Percentiles rank a stretch among this genome's conserved stretches.
These are phyloP conservation scores for Spinibarbus caldwelli DNA, from an alignment of 2,797 vertebrate genomes.

Conservation along the genomic window DNA sequence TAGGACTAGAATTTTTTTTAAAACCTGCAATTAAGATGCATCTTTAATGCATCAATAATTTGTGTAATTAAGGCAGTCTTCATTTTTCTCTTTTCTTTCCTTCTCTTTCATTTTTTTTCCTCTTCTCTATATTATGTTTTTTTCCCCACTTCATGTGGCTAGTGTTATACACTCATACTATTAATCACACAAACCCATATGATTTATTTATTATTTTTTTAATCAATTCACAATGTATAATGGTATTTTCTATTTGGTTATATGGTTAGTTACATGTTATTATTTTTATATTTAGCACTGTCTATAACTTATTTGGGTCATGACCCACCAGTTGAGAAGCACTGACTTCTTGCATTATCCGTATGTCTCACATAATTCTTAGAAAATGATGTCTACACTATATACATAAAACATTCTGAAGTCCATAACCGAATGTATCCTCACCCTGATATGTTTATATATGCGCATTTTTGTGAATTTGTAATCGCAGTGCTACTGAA, in stretches of 20 bases:
- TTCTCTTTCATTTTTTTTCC: too few species aligned
- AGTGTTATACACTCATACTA: neutral
- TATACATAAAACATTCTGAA: constrained; percentile 1
- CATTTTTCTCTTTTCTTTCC: neutral
- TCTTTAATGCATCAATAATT: neutral
- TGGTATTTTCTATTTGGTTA: neutral
- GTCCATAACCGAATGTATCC: neutral
- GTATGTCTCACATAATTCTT: neutral
- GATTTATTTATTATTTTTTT: neutral
- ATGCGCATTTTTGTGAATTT: constrained; percentile 42
- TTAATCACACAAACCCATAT: neutral
- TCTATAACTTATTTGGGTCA: neutral
- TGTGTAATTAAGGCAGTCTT: neutral
- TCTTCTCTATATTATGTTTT: neutral
- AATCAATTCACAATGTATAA: neutral
- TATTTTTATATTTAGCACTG: neutral
- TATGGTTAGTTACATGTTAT: neutral
- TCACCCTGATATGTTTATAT: constrained; percentile 15
- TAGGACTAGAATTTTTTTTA: neutral
- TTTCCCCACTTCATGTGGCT: neutral
- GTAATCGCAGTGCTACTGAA: constrained; percentile 22
- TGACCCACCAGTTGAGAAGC: constrained; percentile 1
- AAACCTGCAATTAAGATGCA: neutral
- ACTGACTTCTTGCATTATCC: neutral
- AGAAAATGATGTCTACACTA: neutral